Evolutionary conservation across 2,888 invertebrate species (phyloP).

Genomic region (Suillia variegata): DNA sequence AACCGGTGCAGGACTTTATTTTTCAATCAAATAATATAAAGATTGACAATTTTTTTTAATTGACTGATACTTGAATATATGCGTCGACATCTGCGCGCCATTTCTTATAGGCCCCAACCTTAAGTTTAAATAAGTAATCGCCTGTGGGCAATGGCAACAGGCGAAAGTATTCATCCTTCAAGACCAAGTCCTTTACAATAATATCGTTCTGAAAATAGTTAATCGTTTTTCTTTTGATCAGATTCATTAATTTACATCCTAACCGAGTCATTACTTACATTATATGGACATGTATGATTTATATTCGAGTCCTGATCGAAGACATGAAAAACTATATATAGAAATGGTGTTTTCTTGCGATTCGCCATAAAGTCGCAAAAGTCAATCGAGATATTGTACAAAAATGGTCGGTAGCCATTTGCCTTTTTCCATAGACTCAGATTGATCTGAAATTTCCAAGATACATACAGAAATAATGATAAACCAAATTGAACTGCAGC

Average conservation of each 20-base stretch:
- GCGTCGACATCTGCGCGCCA: no score
- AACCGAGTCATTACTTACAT: slow-evolving; percentile 25
- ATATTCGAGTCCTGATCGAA: not conserved
- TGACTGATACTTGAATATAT: no score
- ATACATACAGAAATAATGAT: no score
- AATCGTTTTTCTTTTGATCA: no score
- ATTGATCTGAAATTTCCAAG: no score
- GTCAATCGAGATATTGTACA: not conserved
- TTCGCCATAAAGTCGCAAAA: not conserved
- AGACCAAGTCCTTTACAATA: slow-evolving; percentile 7
- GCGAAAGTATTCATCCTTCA: slow-evolving; percentile 30
- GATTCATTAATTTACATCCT: no score
- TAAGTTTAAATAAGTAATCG: slow-evolving; percentile 8
- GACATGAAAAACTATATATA: not conserved
- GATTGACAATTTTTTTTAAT: no score
- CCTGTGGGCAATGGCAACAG: slow-evolving; percentile 24
- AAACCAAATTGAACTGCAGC: no score
- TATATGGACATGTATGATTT: slow-evolving; percentile 5
- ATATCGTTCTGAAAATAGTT: slow-evolving; percentile 16
- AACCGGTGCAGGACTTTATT: no score
- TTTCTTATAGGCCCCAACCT: slow-evolving; percentile 11
- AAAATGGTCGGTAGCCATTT: not conserved
- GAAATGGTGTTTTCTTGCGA: not conserved
- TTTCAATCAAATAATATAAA: no score
- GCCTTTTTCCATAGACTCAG: not conserved